Conservation (phyloP, 2,888 invertebrate genomes). For the Eupithecia tripunctaria region DNA sequence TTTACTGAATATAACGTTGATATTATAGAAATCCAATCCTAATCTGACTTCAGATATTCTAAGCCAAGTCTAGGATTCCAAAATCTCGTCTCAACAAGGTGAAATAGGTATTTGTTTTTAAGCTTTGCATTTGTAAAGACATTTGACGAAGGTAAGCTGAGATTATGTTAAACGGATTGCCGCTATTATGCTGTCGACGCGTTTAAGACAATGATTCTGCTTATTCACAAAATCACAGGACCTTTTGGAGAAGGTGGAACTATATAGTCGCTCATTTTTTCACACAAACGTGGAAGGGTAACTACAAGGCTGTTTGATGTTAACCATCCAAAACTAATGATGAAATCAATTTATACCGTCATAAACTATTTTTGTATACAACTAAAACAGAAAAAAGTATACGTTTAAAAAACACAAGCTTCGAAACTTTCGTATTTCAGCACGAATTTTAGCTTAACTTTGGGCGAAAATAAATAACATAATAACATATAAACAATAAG, state of each 20-base stretch:
- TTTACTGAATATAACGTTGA: not conserved
- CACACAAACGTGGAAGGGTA: too few relatives aligned
- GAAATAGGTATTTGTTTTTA: constrained; percentile 16
- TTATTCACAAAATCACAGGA: not conserved
- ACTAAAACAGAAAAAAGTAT: too few relatives aligned
- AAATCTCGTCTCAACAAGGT: constrained; percentile 9
- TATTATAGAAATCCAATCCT: not conserved
- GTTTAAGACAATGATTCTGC: constrained; percentile 1
- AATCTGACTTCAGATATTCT: not conserved
- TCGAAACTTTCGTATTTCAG: too few relatives aligned
- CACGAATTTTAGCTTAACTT: too few relatives aligned
- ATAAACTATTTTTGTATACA: too few relatives aligned
- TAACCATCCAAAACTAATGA: too few relatives aligned
- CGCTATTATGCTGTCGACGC: constrained; percentile 9
- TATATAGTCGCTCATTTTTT: too few relatives aligned
- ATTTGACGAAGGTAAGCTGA: constrained; percentile 22
- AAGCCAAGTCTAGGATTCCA: constrained; percentile 2
- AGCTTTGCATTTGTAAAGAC: constrained; percentile 16
- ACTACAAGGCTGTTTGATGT: too few relatives aligned
- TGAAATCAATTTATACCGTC: too few relatives aligned
- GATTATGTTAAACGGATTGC: constrained; percentile 28
- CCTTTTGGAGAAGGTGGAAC: not conserved
- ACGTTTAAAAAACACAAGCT: too few relatives aligned
- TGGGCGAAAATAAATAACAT: too few relatives aligned
- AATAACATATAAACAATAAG: too few relatives aligned